Evolutionary conservation across 2,113 vertebrate species (phyloP).

Genomic region (Malaclemys terrapin): DNA sequence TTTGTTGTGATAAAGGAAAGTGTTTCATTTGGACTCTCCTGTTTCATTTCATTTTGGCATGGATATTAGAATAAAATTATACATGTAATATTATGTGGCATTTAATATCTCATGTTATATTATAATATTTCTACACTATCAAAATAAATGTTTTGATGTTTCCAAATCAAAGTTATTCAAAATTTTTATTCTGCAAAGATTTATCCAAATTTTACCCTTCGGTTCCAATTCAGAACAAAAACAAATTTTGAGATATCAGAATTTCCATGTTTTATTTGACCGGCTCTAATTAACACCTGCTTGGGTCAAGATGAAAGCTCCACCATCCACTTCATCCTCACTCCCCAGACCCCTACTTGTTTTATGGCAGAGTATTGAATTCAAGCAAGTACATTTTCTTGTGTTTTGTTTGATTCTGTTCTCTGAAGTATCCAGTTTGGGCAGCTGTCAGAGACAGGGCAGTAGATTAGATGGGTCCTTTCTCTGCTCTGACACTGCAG

Average conservation of each 20-base stretch:
- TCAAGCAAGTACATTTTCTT: neutral
- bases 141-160: too few species aligned
- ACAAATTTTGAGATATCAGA: neutral
- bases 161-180: too few species aligned
- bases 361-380: neutral
- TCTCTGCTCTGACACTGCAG: neutral
- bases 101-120: too few species aligned
- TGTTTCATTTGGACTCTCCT: slow-evolving; percentile 40
- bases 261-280: neutral
- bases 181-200: too few species aligned
- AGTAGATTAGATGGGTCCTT: neutral
- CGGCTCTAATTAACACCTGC: too few species aligned
- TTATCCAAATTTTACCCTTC: too few species aligned
- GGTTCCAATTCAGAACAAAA: neutral
- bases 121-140: too few species aligned
- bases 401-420: neutral
- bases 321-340: neutral
- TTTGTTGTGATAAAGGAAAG: slow-evolving; percentile 70
- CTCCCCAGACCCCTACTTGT: neutral
- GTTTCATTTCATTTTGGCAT: slow-evolving; percentile 38
- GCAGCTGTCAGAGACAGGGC: neutral
- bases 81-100: too few species aligned
- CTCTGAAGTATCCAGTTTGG: neutral
- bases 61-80: neutral
- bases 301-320: too few species aligned